Percentiles rank a stretch among this genome's conserved stretches.
These are phyloP conservation scores for Aelia acuminata DNA, from an alignment of 2,888 invertebrate genomes.

Conservation along the genomic window DNA sequence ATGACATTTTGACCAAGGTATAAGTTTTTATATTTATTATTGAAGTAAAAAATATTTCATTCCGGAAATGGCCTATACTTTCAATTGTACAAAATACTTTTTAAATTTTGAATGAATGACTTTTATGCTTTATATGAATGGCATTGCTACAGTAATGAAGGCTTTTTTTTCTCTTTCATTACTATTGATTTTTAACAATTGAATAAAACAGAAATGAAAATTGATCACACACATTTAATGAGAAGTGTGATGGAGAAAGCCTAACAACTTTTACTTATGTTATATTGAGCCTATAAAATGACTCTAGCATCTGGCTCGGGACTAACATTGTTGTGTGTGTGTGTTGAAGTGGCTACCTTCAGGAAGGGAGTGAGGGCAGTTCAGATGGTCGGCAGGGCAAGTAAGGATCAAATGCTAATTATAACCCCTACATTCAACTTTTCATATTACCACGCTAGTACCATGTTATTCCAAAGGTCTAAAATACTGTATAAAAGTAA, in stretches of 20 bases:
- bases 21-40: slow-evolving; percentile 48
- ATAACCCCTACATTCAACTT: slow-evolving; percentile 58
- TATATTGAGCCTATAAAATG: slow-evolving; percentile 49
- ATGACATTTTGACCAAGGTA: not conserved
- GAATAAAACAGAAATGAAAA: slow-evolving; percentile 16
- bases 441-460: slow-evolving; percentile 42
- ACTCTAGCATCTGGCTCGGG: slow-evolving; percentile 47
- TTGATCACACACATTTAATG: slow-evolving; percentile 42
- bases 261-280: slow-evolving; percentile 46
- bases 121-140: slow-evolving; percentile 53
- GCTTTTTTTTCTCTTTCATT: slow-evolving; percentile 51
- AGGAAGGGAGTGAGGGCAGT: slow-evolving; percentile 99
- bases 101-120: slow-evolving; percentile 50
- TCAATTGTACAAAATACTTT: slow-evolving; percentile 44
- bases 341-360: slow-evolving; percentile 93
- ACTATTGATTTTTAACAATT: slow-evolving; percentile 39
- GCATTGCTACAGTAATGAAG: slow-evolving; percentile 52
- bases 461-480: slow-evolving; percentile 54
- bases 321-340: slow-evolving; percentile 65
- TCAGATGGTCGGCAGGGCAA: slow-evolving; percentile 98
- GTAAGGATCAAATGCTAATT: slow-evolving; percentile 79
- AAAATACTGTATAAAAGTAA: not conserved
- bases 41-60: slow-evolving; percentile 31
- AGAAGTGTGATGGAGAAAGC: slow-evolving; percentile 29
- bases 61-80: slow-evolving; percentile 46